Percentiles rank a stretch among this genome's conserved stretches.
Evolutionary conservation across 2,797 vertebrate genomes (phyloP).

Genomic region (Acomys russatus): DNA sequence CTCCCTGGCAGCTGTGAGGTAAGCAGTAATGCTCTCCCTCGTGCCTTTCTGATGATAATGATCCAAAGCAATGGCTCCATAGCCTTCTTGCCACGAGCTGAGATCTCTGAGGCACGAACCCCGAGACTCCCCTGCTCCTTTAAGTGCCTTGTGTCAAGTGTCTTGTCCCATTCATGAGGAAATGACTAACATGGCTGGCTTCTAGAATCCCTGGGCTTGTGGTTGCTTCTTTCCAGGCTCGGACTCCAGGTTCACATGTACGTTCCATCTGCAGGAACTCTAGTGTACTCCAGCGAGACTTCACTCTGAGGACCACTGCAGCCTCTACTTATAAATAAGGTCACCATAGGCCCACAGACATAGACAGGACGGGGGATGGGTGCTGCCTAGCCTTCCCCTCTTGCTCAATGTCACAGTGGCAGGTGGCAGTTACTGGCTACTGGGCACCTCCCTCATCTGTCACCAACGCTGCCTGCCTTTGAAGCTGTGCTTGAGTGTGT

Average conservation of each 20-base stretch:
- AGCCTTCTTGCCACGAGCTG: too few species aligned
- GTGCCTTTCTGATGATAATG: neutral
- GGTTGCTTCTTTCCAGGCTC: accelerated
- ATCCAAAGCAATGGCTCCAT: neutral
- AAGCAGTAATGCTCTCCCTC: neutral
- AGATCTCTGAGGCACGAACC: neutral
- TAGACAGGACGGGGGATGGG: neutral
- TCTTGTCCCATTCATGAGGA: neutral
- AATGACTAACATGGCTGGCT: too few species aligned
- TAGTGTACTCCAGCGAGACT: neutral
- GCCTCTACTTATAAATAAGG: neutral
- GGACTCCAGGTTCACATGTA: neutral
- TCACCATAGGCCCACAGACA: neutral
- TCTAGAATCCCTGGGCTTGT: neutral
- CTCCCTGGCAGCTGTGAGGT: neutral
- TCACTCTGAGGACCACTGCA: neutral
- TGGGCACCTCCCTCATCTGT: accelerated
- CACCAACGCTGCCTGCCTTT: neutral
- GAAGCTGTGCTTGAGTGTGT: neutral
- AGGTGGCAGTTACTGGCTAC: neutral
- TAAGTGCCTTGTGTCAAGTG: too few species aligned
- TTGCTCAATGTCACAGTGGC: neutral
- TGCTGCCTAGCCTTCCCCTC: neutral
- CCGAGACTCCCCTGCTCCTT: neutral
- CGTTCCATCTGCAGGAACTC: neutral